A percentile compares a stretch with the other conserved stretches of the same genome.
Conservation (phyloP, 2,113 vertebrate species). For the Ifrita kowaldi region DNA sequence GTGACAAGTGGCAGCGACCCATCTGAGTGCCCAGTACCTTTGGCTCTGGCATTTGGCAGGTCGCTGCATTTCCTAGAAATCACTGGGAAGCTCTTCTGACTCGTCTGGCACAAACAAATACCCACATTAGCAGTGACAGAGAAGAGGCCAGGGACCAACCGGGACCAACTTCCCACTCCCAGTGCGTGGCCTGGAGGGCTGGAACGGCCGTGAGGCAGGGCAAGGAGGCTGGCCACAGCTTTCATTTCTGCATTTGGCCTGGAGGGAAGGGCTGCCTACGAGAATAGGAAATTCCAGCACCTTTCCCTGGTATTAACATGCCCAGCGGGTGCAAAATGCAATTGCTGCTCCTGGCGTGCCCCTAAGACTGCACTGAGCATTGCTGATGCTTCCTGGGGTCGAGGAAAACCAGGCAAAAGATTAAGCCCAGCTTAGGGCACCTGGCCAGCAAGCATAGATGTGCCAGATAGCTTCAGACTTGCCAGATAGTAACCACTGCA, state of each 20-base stretch:
- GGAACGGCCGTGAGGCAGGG: not conserved
- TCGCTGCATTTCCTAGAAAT: conserved; percentile 22
- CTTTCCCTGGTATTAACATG: not conserved
- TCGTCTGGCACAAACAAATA: not conserved
- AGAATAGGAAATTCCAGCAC: not conserved
- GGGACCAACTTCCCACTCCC: not conserved
- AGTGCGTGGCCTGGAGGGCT: rapidly evolving
- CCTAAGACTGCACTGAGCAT: not conserved
- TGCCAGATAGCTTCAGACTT: not conserved
- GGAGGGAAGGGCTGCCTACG: not conserved
- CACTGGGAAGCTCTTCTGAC: not conserved
- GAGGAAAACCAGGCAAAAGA: not conserved
- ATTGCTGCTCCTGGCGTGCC: not conserved
- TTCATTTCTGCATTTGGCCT: not conserved
- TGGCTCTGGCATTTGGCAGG: not conserved
- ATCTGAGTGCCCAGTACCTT: not conserved
- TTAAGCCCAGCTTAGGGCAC: not conserved
- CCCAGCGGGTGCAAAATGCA: not conserved
- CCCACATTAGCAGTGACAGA: not conserved
- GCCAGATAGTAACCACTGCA: not conserved
- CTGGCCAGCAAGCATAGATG: not conserved
- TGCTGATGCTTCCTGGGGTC: not conserved
- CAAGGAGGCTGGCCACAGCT: not conserved
- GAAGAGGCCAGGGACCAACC: not conserved
- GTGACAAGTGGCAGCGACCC: not conserved